phyloP scores from a whole-genome alignment of 64 coral and sea anemone genomes.

The Anthopleura sola region DNA sequence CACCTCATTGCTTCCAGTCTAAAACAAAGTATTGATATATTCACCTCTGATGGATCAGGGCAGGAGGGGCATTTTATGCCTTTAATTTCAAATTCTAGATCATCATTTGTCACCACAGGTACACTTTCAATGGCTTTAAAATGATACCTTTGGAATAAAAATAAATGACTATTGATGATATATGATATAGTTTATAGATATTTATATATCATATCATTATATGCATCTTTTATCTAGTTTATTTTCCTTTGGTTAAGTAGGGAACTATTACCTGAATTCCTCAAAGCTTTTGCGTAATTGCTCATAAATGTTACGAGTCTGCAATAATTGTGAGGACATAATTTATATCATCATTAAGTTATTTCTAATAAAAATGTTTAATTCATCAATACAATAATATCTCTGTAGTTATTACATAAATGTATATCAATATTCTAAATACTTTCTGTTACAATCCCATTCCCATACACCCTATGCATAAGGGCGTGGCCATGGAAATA shows the following conservation, averaged over 20 bases:
- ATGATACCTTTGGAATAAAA: conserved; percentile 1
- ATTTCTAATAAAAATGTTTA: background rate
- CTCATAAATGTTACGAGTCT: conserved; percentile 20
- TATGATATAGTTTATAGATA: background rate
- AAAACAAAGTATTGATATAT: background rate
- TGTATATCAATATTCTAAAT: conserved; percentile 3
- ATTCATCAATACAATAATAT: background rate
- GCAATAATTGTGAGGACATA: background rate
- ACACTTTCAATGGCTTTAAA: conserved; percentile 23
- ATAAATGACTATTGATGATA: background rate
- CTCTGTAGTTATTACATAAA: background rate
- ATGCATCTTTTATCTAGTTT: background rate
- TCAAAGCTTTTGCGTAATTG: conserved; percentile 15
- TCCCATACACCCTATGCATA: no score
- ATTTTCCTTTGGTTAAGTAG: background rate
- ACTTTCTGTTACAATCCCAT: background rate
- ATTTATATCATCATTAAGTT: background rate
- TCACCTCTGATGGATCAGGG: conserved; percentile 19
- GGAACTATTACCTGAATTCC: conserved; percentile 15
- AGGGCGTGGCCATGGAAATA: no score
- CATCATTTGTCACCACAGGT: background rate
- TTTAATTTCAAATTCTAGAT: background rate
- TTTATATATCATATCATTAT: background rate
- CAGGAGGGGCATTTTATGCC: conserved; percentile 7
- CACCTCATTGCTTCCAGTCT: no score